Base-by-base conservation (phyloP, 2,888 invertebrate genomes). In the Orchestes rusci region DNA sequence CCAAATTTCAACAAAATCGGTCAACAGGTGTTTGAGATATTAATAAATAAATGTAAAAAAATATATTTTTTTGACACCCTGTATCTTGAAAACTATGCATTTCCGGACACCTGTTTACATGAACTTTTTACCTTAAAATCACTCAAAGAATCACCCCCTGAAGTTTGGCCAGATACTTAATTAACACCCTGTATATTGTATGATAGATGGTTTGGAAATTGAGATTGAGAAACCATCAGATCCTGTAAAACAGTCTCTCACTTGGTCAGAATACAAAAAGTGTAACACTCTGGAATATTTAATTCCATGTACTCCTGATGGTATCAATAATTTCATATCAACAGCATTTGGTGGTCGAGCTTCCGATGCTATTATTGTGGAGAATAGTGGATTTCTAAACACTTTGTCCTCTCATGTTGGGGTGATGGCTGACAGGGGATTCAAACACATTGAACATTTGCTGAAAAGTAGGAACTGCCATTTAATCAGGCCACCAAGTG, bases 191-290 rank as follows among this genome's bases (percentile, higher is more conserved):
- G 45, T 41, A 18, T 29, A 16, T 13, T 45, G 20, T 20, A 50
- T 50, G 19, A 53, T 59, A 15, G 57, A 61, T 51, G 52, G 53
- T 23, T 54, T 60, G 23, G 57, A 59, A 50, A 56, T 58, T 7
- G 38, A 50, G 45, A 56, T 59, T 16, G 43, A 59, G 28, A 56
- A 59, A 45, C 58, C 57, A 33, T 43, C 42, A 12, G 44, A 59
- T 54, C 36, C 58, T 12, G 19, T 54, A 8, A 13, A 53, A 30
- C 59, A 61, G 37, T 37, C 57, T 15, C 39, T 56, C 7, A 57
- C 59, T 5, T 60, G 57, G 57, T 61, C 59, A 3, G 55, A 59
- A 4, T 60, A 59, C 39, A 59, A 59, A 51, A 53, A 58, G 29
- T 43, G 50, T 18, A 59, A 61, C 47, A 57, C 59, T 2, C 16